Base-by-base conservation (phyloP, 2,113 vertebrate genomes). In the Passer domesticus region DNA sequence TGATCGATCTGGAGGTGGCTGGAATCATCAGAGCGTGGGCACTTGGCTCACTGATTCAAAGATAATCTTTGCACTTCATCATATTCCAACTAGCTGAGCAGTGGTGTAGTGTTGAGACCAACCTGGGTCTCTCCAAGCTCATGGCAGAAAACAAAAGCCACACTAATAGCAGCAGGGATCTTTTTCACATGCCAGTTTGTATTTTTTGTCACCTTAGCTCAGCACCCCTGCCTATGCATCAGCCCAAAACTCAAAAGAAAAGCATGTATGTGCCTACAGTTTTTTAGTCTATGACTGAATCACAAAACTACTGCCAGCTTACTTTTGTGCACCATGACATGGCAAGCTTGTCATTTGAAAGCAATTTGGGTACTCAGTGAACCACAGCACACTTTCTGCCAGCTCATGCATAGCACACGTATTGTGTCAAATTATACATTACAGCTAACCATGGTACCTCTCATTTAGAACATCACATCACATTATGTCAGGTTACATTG, bases 371-470 rank as follows among this genome's bases (percentile, higher is more conserved):
- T 41, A 53, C 47, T 81, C 83, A 9, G 47, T 75, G 68, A 96
- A 74, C n/a, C 59, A 75, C 76, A 75, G 68, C 7, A 60, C 47
- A 8, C 46, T 46, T 50, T 58, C 72, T 93, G 72, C 85, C 85
- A 72, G 83, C 47, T 94, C 79, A 52, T 28, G 76, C 79, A 49
- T 22, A 56, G 68, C 68, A 49, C 64, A 72, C 25, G 3, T 68
- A 77, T 47, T 35, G 68, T 84, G 60, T 95, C 88, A 94, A 86
- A 93, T 93, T 70, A 92, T 27, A 76, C 85, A 81, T 66, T 92
- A 64, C 78, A 90, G 30, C 79, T 68, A 72, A 62, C 39, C 17
- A 7, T 17, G 39, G 82, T 70, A 68, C 80, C 44, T 63, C 72
- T 75, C 79, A 35, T 89, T 94, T 83, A 64, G 31, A 90, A 30